Percentiles rank a stretch among this genome's conserved stretches.
Conservation (phyloP, 1,140 invertebrate species). For the Philaenus spumarius region DNA sequence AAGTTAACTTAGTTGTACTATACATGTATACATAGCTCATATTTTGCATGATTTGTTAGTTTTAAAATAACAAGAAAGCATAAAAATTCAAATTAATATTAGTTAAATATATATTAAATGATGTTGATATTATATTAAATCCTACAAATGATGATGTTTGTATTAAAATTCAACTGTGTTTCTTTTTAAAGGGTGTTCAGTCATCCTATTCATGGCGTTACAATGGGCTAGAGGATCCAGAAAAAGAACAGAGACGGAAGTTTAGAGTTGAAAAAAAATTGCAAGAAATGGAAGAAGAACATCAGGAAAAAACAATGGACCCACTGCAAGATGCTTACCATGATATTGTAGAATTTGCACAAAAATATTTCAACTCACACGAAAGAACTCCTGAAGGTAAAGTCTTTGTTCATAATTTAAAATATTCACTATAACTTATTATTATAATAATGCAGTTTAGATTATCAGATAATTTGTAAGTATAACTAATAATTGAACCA, state of each 20-base stretch:
- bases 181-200: constrained; percentile 22
- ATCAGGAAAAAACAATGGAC: constrained; percentile 42
- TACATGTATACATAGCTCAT: too few relatives aligned
- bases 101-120: too few relatives aligned
- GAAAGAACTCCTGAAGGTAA: constrained; percentile 68
- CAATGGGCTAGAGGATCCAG: constrained; percentile 35
- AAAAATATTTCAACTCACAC: constrained; percentile 88
- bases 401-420: neutral
- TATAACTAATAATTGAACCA: too few relatives aligned
- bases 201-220: constrained; percentile 23
- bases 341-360: constrained; percentile 89
- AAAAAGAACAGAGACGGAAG: constrained; percentile 68
- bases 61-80: too few relatives aligned
- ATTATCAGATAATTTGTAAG: neutral
- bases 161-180: neutral
- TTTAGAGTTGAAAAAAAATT: constrained; percentile 78
- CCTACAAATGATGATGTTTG: too few relatives aligned
- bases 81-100: too few relatives aligned
- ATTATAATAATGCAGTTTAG: neutral
- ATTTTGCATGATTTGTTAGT: too few relatives aligned
- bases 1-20: too few relatives aligned
- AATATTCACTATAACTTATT: neutral
- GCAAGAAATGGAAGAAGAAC: constrained; percentile 58
- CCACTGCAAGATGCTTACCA: constrained; percentile 47
- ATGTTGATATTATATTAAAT: too few relatives aligned